phyloP scores from a whole-genome alignment of 2,113 vertebrate genomes.

The Cottus gobio region DNA sequence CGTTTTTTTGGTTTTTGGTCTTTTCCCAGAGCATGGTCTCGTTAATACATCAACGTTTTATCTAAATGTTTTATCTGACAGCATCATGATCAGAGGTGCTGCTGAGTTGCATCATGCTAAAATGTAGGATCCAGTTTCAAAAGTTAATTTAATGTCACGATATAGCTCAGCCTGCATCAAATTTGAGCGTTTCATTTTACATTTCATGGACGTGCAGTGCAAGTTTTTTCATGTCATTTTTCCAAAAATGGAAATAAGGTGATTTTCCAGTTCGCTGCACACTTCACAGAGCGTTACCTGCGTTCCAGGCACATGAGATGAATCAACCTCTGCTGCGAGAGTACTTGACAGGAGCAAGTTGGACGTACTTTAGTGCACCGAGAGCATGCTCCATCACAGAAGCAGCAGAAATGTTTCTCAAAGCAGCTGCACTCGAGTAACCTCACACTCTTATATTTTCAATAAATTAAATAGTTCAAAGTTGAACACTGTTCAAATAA shows the following conservation, averaged over 20 bases:
- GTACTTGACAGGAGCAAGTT: constrained; percentile 5
- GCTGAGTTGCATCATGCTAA: neutral
- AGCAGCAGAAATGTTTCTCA: no score
- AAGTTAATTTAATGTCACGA: neutral
- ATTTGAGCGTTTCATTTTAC: constrained; percentile 3
- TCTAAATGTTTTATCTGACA: neutral
- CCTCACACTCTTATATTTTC: neutral
- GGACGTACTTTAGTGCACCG: neutral
- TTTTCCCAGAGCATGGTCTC: neutral
- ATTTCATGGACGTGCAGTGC: neutral
- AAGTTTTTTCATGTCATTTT: neutral
- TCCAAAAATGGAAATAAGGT: neutral
- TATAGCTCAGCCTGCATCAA: neutral
- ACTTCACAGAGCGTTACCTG: constrained; percentile 31
- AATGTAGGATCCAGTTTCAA: neutral
- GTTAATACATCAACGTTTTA: neutral
- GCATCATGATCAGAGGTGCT: neutral
- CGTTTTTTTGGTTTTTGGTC: neutral
- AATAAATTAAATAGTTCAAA: constrained; percentile 13
- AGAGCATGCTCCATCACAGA: constrained; percentile 2
- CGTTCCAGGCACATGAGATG: constrained; percentile 16
- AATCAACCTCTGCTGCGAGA: constrained; percentile 12
- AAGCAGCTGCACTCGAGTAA: neutral
- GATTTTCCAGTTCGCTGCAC: neutral
- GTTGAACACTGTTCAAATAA: constrained; percentile 4